These are phyloP conservation scores for Sturnus vulgaris DNA, from an alignment of 2,113 vertebrate species.

Conservation along the genomic window DNA sequence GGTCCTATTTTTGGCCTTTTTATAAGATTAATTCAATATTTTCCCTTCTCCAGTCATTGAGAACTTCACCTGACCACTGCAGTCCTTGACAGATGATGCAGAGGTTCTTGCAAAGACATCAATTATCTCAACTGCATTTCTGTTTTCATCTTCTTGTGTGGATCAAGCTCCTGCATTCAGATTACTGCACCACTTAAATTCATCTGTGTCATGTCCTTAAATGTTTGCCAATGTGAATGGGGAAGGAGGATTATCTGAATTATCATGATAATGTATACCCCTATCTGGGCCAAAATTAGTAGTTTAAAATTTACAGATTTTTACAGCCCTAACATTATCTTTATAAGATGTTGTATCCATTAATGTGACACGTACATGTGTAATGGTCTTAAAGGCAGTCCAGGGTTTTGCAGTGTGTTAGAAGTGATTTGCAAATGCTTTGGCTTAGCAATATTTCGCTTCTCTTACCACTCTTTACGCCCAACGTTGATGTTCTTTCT, in stretches of 20 bases:
- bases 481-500: background rate
- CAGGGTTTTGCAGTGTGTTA: background rate
- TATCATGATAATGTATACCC: background rate
- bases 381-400: background rate
- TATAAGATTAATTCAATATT: background rate
- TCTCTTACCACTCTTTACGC: background rate
- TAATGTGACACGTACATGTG: rapidly evolving
- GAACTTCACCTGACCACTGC: background rate
- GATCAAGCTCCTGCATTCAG: background rate
- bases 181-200: background rate
- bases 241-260: background rate
- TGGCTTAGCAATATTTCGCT: background rate
- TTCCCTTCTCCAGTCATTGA: background rate
- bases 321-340: background rate
- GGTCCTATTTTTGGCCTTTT: background rate
- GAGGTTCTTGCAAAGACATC: background rate
- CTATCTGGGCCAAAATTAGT: background rate
- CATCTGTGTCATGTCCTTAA: background rate
- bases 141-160: background rate
- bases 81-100: background rate
- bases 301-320: background rate
- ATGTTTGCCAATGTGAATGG: background rate
- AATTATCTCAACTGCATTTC: background rate
- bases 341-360: background rate
- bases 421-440: background rate